Conservation (phyloP, 2,888 invertebrate genomes). For the Chrysina gloriosa region DNA sequence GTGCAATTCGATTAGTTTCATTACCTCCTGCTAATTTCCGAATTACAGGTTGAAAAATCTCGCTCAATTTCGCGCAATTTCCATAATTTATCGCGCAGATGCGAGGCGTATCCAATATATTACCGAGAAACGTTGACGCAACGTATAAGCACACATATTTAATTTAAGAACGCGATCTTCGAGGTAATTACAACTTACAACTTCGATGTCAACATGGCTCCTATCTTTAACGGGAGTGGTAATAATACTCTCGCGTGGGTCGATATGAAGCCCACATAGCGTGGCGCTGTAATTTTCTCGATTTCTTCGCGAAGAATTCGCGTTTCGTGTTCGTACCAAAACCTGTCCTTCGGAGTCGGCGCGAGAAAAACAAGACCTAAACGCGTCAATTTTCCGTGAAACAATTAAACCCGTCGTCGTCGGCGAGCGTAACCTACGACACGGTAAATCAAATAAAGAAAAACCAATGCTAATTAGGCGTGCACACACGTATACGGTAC, state of each 20-base stretch:
- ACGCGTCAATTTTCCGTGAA: neutral
- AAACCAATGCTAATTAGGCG: neutral
- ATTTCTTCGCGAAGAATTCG: conserved; percentile 4
- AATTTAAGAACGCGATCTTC: conserved; percentile 30
- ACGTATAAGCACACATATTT: neutral
- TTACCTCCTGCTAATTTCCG: too few relatives aligned
- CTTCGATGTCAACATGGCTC: conserved; percentile 35
- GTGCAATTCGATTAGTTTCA: too few relatives aligned
- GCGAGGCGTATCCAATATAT: neutral
- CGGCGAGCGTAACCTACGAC: neutral
- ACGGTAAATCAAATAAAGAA: conserved; percentile 3
- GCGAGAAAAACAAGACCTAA: neutral
- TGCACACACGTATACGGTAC: neutral
- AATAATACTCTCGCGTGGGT: conserved; percentile 27
- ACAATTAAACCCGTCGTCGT: neutral
- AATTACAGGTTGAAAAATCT: too few relatives aligned
- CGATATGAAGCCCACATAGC: conserved; percentile 29
- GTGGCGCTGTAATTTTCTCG: conserved; percentile 18
- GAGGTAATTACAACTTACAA: conserved; percentile 35
- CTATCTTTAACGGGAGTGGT: conserved; percentile 35
- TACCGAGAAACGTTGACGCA: conserved; percentile 2
- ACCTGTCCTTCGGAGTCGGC: neutral
- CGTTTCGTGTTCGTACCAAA: neutral
- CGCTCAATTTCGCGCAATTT: too few relatives aligned
- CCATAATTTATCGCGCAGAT: neutral